Conservation (phyloP, 2,797 vertebrate species). For the Tokudaia muenninki region DNA sequence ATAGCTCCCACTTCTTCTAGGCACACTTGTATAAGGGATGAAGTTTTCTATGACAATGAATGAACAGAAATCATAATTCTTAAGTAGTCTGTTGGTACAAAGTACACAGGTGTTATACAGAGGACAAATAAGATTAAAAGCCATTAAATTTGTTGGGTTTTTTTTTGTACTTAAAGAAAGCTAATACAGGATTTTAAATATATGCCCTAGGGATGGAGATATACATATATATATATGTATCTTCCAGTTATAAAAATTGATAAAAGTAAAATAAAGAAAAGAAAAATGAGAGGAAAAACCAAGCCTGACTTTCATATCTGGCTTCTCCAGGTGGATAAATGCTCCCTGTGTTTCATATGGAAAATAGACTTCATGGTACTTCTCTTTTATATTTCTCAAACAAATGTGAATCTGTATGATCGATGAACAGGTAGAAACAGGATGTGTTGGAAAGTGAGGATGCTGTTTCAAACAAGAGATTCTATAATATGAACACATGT, state of each 20-base stretch:
- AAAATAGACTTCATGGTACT: neutral
- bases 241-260: neutral
- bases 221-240: neutral
- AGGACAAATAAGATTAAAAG: neutral
- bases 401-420: neutral
- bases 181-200: neutral
- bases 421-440: neutral
- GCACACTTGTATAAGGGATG: neutral
- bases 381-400: neutral
- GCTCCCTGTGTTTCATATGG: neutral
- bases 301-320: neutral
- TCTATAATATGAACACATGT: neutral
- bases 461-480: neutral
- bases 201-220: neutral
- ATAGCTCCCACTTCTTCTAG: neutral
- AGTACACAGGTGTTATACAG: neutral
- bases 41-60: neutral
- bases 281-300: neutral
- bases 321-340: neutral
- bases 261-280: neutral
- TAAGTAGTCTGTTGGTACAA: neutral
- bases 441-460: neutral
- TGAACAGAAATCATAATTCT: neutral
- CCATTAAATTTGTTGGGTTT: neutral
- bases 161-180: conserved; percentile 22